Percentiles rank a stretch among this genome's conserved stretches.
phyloP scores from a whole-genome alignment of 2,888 invertebrate genomes.

The Magallana nippona region DNA sequence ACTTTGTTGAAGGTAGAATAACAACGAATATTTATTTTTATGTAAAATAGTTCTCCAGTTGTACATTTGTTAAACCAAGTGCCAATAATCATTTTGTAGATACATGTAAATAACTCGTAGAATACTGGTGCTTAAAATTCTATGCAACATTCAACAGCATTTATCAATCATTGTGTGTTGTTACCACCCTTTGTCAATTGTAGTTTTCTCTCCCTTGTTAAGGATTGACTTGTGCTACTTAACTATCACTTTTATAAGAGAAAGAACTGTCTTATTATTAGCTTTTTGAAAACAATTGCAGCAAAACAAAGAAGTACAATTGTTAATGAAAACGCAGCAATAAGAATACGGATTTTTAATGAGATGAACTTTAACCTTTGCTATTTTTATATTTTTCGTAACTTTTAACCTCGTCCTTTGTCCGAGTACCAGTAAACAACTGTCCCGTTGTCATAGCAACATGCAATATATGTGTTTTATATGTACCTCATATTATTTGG shows the following conservation, averaged over 20 bases:
- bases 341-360: not conserved
- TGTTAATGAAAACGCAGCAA: not conserved
- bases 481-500: not conserved
- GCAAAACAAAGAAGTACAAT: not conserved
- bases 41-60: slow-evolving; percentile 41
- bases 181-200: not conserved
- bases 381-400: slow-evolving; percentile 3
- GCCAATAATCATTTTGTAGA: slow-evolving; percentile 30
- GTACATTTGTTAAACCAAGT: slow-evolving; percentile 41
- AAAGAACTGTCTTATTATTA: not conserved
- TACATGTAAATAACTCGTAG: slow-evolving; percentile 19
- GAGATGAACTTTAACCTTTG: not conserved
- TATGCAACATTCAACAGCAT: slow-evolving; percentile 34
- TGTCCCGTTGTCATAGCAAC: slow-evolving; percentile 32
- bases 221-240: not conserved
- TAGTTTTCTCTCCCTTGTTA: not conserved
- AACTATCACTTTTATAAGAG: not conserved
- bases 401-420: not conserved
- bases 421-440: slow-evolving; percentile 9
- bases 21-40: slow-evolving; percentile 41
- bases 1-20: slow-evolving; percentile 16
- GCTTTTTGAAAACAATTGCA: not conserved
- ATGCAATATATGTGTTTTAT: slow-evolving; percentile 31
- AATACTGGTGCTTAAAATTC: slow-evolving; percentile 20
- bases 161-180: slow-evolving; percentile 27